A percentile compares a stretch with the other conserved stretches of the same genome.
Evolutionary conservation across 2,113 vertebrate genomes (phyloP).

Genomic region (Dasyornis broadbenti): DNA sequence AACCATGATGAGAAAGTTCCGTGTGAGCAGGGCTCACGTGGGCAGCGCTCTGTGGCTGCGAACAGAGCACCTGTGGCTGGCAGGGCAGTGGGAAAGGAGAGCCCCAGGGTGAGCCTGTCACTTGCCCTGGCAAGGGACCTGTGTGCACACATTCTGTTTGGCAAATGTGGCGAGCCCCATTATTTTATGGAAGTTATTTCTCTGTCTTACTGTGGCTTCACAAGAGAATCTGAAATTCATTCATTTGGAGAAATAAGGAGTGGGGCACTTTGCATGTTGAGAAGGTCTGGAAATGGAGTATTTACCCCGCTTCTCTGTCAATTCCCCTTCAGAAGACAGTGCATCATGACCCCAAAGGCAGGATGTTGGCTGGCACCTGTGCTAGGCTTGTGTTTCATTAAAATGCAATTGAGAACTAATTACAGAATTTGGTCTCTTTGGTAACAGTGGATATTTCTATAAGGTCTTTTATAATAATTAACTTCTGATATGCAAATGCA

Average conservation of each 20-base stretch:
- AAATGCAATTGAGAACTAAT: not conserved
- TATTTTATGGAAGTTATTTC: not conserved
- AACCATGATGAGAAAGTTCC: not conserved
- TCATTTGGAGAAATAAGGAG: not conserved
- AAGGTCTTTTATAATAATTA: not conserved
- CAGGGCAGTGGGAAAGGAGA: not conserved
- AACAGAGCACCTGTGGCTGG: rapidly evolving
- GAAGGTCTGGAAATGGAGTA: not conserved
- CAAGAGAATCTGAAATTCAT: not conserved
- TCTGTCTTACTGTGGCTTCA: not conserved
- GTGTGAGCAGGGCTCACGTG: not conserved
- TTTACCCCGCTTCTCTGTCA: not conserved
- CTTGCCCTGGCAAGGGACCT: not conserved
- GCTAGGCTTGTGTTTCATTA: not conserved
- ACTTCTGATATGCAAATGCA: not conserved
- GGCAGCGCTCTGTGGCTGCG: rapidly evolving
- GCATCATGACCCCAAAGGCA: not conserved
- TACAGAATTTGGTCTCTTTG: not conserved
- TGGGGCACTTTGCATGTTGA: rapidly evolving
- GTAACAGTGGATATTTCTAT: not conserved
- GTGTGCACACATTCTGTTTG: not conserved
- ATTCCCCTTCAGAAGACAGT: not conserved
- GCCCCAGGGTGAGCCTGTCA: not conserved
- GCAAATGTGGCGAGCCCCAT: not conserved
- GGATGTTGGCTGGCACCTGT: not conserved